Evolutionary conservation across 2,888 invertebrate genomes (phyloP), one percentile per base, ranked within the genome.

Genomic region (Agrochola circellaris): DNA sequence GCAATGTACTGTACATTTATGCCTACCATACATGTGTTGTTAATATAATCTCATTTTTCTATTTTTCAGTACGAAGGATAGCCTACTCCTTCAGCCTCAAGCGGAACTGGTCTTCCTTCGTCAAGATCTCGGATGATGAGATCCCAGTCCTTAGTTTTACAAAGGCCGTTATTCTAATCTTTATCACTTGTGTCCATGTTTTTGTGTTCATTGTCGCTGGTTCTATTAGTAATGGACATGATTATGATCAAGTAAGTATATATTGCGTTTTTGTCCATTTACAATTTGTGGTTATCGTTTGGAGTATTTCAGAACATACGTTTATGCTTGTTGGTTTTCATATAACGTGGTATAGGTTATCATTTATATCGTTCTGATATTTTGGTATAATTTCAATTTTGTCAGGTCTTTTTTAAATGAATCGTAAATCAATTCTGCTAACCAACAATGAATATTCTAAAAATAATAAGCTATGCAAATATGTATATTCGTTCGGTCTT

Each of bases 71-170:
- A 45, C 82, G 68, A 45, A 82, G 75, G n/a, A 79, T 92, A 26
- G 82, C 88, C 0, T 87, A 87, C 23, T 88, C 89, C 0, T 90
- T 92, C 77, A 88, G 89, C 51, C 30, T 92, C 7, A 83, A 77
- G 7, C 84, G 84, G 0, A 93, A 93, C 65, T 87, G 85, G 68
- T 77, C 65, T 0, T 85, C 87, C 0, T 87, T 93, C n/a, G 79
- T 84, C 20, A 87, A 81, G 45, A 77, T 84, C 0, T 67, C 85
- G 2, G 82, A 75, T 15, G 88, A 89, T 15, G 92, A 92, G 23
- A 89, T 93, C 0, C 83, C 76, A 13, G 75, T 87, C 0, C 76
- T 93, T 13, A 89, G 87, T 9, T 91, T 91, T 0, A 86, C 90
- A 6, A 82, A 90, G 38, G 73, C 88, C 20, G 0, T 90, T 0